Conservation (phyloP, 2,113 vertebrate genomes). For the Shinisaurus crocodilurus region DNA sequence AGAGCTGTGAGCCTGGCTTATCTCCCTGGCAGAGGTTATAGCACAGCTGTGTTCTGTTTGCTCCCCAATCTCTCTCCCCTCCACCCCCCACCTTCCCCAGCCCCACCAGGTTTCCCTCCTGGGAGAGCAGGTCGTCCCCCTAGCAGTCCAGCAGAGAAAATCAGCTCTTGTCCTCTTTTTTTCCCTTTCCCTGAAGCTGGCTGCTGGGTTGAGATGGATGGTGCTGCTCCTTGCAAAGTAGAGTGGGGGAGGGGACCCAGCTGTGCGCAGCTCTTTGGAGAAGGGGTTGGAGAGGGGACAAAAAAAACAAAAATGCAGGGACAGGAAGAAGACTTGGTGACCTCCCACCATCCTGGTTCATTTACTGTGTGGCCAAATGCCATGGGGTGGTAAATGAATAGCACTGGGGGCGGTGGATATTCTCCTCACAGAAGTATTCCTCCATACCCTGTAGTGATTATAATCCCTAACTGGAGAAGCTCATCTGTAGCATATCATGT, state of each 20-base stretch:
- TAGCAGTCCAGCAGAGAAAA: neutral
- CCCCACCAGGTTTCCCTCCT: neutral
- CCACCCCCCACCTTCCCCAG: neutral
- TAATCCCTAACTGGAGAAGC: neutral
- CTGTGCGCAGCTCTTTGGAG: neutral
- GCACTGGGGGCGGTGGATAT: neutral
- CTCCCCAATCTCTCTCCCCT: neutral
- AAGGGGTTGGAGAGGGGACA: neutral
- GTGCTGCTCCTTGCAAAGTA: neutral
- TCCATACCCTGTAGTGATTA: neutral
- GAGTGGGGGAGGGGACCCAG: slow-evolving; percentile 1
- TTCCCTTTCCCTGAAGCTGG: neutral
- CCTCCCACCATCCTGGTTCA: neutral
- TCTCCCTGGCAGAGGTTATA: slow-evolving; percentile 24
- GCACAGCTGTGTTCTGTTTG: slow-evolving; percentile 9
- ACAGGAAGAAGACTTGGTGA: neutral
- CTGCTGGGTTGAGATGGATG: slow-evolving; percentile 17
- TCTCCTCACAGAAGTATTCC: neutral
- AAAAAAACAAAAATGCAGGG: neutral
- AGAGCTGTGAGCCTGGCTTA: slow-evolving; percentile 6
- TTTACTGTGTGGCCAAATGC: neutral
- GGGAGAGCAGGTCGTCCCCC: neutral
- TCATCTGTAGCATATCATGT: neutral
- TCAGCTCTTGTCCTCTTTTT: neutral
- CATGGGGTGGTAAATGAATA: neutral